Base-by-base conservation (phyloP, 2,113 vertebrate genomes). In the Spea bombifrons region DNA sequence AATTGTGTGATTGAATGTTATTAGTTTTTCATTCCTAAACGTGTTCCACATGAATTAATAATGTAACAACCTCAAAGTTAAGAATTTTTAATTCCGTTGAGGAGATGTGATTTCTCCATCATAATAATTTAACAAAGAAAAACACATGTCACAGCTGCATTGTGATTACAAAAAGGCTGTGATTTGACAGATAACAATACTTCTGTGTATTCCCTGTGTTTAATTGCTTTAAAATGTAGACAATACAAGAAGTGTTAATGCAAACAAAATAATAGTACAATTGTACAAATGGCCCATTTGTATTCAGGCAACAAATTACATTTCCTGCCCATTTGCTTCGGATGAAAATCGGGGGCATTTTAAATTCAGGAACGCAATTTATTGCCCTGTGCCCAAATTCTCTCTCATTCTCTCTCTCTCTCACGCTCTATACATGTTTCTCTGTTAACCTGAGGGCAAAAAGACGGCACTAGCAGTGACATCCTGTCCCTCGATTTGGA, bases 21-120 rank as follows among this genome's bases (percentile, higher is more conserved):
- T 91, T 92, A 89, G 74, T 82, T 55, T 77, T 50, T 89, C 89
- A 91, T 84, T 86, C 87, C 86, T 80, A 79, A 88, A 86, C 88
- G 88, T 88, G 84, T 89, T 82, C 75, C 83, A 70, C 53, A 63
- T 78, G 88, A 85, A 91, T 92, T 88, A 92, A 93, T 92, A 91
- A 92, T 93, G 89, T 83, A 93, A 88, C 83, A 63, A 53, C 86
- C 74, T 59, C 46, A 65, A 87, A 85, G 85, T 82, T 89, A 89
- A 65, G 0, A 59, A 82, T 88, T 91, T 90, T 87, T 81, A 81
- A 85, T 87, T 90, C 82, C 16, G 66, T 87, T 86, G 83, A 82
- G 71, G 87, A 82, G 69, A 80, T 86, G 81, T 85, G 79, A 84
- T 89, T 89, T 88, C 82, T 45, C 85, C 87, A 81, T 77, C 78